Conservation (phyloP, 2,888 invertebrate genomes). For the Apodemia hepburni region DNA sequence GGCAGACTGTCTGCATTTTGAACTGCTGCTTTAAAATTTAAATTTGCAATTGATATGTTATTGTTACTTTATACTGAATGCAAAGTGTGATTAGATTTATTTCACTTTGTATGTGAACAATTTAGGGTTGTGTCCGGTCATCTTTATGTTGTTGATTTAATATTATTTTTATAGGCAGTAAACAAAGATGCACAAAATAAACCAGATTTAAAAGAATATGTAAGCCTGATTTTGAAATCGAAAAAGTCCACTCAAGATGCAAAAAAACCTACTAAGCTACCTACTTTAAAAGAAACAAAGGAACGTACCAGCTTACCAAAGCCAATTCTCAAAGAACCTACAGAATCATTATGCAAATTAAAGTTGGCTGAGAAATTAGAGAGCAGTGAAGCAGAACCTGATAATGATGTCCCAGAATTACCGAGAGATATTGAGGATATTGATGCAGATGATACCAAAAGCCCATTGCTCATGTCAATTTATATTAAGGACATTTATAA, state of each 20-base stretch:
- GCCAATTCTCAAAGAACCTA: conserved; percentile 53
- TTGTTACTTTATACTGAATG: too few species aligned
- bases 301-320: conserved; percentile 45
- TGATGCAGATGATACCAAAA: conserved; percentile 86
- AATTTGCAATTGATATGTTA: too few species aligned
- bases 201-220: conserved; percentile 48
- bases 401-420: conserved; percentile 38
- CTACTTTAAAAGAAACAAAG: conserved; percentile 45
- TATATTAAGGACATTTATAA: conserved; percentile 95
- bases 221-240: conserved; percentile 41
- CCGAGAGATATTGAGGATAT: conserved; percentile 83
- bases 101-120: too few species aligned
- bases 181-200: conserved; percentile 53
- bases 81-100: too few species aligned
- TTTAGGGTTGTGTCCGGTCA: too few species aligned
- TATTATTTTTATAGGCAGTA: conserved; percentile 43
- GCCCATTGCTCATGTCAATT: conserved; percentile 89
- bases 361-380: conserved; percentile 43
- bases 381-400: conserved; percentile 17
- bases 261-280: conserved; percentile 48
- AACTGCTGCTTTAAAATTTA: too few species aligned
- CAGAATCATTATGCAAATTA: conserved; percentile 57
- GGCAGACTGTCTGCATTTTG: too few species aligned
- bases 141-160: too few species aligned
- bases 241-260: conserved; percentile 45